These are phyloP conservation scores for Gryllus longicercus DNA, from an alignment of 2,888 invertebrate species.

Conservation along the genomic window DNA sequence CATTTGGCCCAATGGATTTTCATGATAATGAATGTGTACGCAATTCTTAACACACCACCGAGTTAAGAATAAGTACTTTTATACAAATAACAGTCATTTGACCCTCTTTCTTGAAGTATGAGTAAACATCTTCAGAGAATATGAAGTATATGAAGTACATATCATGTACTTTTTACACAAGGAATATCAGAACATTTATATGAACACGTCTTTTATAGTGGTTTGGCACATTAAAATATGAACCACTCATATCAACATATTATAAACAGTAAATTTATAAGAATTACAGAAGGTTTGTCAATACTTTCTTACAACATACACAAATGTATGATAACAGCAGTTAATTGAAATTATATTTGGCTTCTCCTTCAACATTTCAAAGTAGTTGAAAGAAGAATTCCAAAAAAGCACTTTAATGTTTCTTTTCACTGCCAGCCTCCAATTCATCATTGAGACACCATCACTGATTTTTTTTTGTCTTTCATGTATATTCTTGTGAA, in stretches of 20 bases:
- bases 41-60: neutral
- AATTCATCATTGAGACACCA: too few relatives aligned
- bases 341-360: neutral
- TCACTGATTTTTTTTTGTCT: too few relatives aligned
- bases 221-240: conserved; percentile 11
- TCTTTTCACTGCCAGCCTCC: too few relatives aligned
- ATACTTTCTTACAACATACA: neutral
- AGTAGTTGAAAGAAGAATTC: neutral
- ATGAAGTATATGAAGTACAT: neutral
- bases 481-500: neutral
- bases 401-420: neutral
- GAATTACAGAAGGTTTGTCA: neutral
- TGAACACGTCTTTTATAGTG: neutral
- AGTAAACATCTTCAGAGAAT: neutral
- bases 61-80: neutral
- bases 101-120: neutral
- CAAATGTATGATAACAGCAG: neutral
- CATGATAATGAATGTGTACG: neutral
- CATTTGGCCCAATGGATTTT: neutral
- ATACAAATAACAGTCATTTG: neutral
- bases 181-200: neutral
- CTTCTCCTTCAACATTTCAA: neutral
- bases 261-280: neutral
- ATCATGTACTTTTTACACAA: neutral
- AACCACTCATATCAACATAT: conserved; percentile 6